Evolutionary conservation across 2,888 invertebrate genomes (phyloP), one percentile per base, ranked within the genome.

Genomic region (Periphyllus acericola): DNA sequence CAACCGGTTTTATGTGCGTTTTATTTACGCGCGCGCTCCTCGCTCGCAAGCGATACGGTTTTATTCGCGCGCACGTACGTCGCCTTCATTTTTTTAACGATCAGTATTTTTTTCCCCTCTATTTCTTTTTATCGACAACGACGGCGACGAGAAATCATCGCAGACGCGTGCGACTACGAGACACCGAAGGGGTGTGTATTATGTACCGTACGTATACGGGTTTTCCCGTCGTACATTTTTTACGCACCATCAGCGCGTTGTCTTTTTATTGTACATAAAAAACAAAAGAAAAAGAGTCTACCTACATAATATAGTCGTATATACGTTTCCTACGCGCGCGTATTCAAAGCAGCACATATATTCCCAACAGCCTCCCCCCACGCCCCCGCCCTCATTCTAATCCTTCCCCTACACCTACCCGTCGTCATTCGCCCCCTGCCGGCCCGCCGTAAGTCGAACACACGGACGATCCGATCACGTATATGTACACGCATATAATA

Each of bases 401-500:
- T 46, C 11, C 46, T 46, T 46, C 11, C 46, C 46, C 11, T 46
- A 46, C 14, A 46, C 11, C 68, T 9, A 9, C n/a, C n/a, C 66
- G 4, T 68, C n/a, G 25, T 60, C 60, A 60, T 46, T 25, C 11
- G 2, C 8, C 25, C 29, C n/a, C 68, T 11, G 8, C 3, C n/a
- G 68, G 25, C 60, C 6, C 21, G 4, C 29, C 46, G 29, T 46
- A 46, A 76, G 46, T 46, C 76, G 76, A 46, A 40, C 46, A 40
- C 46, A 76, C n/a, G n/a, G 46, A 29, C 52, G 80, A 66, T 66
- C 80, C 80, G 80, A 80, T 80, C 80, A 80, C 80, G 80, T n/a
- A 66, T n/a, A 66, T 32, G 29, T 52, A 32, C 32, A 29, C 11
- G 29, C 11, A 68, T 29, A 68, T 29, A 68, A 68, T 68, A 68